These are phyloP conservation scores for Leptobrachium ailaonicum DNA, from an alignment of 2,113 vertebrate species.

Conservation along the genomic window DNA sequence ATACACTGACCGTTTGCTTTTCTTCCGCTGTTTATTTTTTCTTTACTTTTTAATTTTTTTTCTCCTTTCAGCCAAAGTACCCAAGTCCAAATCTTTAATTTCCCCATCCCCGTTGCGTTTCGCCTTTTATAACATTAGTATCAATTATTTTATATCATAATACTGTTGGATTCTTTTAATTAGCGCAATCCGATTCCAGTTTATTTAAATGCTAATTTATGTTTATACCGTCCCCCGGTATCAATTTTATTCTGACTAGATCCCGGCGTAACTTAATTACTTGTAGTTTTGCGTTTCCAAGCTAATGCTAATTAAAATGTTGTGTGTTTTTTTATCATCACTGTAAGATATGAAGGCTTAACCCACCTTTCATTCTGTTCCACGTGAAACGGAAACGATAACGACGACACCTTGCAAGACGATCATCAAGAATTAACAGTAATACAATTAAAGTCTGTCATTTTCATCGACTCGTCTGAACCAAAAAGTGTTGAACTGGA, in stretches of 20 bases:
- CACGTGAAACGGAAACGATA: conserved; percentile 12
- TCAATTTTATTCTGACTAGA: conserved; percentile 67
- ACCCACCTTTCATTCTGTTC: conserved; percentile 50
- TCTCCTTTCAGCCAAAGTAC: conserved; percentile 55
- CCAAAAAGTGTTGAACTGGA: too few relatives aligned
- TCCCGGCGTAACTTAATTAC: conserved; percentile 66
- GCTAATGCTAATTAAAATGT: conserved; percentile 62
- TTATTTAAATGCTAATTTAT: conserved; percentile 69
- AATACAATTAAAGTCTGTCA: too few relatives aligned
- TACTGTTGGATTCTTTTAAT: conserved; percentile 60
- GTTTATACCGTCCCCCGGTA: conserved; percentile 62
- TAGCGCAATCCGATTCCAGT: conserved; percentile 64
- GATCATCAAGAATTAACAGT: too few relatives aligned
- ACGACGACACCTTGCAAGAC: too few relatives aligned
- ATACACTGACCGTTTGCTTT: conserved; percentile 47
- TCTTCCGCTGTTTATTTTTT: too few relatives aligned
- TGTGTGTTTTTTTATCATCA: conserved; percentile 53
- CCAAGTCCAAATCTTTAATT: conserved; percentile 46
- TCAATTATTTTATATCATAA: conserved; percentile 61
- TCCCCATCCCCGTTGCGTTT: conserved; percentile 20
- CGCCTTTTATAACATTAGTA: conserved; percentile 58
- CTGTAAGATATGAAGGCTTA: conserved; percentile 59
- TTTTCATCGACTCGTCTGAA: too few relatives aligned
- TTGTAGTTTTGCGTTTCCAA: conserved; percentile 61
- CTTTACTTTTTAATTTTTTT: conserved; percentile 20